Base-by-base conservation (phyloP, 2,113 vertebrate species). In the Stigmatopora nigra region DNA sequence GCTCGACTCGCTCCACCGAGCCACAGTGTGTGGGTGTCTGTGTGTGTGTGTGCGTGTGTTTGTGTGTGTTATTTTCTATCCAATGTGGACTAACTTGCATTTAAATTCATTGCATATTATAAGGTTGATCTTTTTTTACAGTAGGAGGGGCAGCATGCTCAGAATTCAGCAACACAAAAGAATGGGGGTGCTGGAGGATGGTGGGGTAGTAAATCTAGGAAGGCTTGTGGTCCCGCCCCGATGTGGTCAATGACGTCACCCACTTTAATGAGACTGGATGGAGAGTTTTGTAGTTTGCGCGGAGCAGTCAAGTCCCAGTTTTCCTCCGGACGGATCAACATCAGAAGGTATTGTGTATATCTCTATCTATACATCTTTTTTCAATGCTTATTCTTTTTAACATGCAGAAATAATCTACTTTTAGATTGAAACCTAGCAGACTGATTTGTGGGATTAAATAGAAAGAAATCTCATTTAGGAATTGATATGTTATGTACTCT, bases 221-320 rank as follows among this genome's bases (percentile, higher is more conserved):
- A 5, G 1, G 47, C 17, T 19, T 6, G 14, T 60, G 48, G 60
- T 52, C 25, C 78, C 73, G 72, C 79, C 78, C 72, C 35, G 8
- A 55, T 5, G 35, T 25, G 57, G 13, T 53, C 56, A 11, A 19
- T 84, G 73, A 84, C 77, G 80, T 82, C 78, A 78, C 70, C 58
- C 17, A 38, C 64, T 72, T 77, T 61, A 73, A 68, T n/a, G 75
- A 68, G 25, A 69, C 65, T 1, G 60, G 17, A 53, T 55, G 59
- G 31, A 13, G 51, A 49, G 17, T 7, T 60, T n/a, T 48, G 19
- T 52, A 22, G 45, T 41, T 52, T 74, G 60, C 44, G 38, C 14
- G 49, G 65, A 63, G 19, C 3, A 20, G n/a, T 61, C 48, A 1
- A 65, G 11, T 41, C 15, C 0, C 31, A 31, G 14, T 6, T 56